These are phyloP conservation scores for Cartodere bifasciata DNA, from an alignment of 2,888 invertebrate genomes.

Conservation along the genomic window DNA sequence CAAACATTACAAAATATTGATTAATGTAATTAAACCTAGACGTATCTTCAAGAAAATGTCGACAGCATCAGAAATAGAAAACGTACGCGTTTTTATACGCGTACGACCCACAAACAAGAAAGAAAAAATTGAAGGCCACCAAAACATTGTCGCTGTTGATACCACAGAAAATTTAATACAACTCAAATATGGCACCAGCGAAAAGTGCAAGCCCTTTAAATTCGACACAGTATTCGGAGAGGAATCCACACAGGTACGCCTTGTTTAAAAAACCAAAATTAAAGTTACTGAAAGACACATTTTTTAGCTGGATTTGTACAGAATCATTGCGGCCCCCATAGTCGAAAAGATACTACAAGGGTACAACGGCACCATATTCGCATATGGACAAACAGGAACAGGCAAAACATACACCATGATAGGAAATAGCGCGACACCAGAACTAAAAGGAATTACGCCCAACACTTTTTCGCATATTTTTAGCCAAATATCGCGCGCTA, in stretches of 20 bases:
- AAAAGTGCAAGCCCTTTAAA: conserved; percentile 79
- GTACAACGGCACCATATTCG: conserved; percentile 90
- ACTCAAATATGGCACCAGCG: conserved; percentile 57
- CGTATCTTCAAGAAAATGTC: too few species aligned
- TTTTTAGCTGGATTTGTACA: conserved; percentile 80
- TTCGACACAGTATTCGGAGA: conserved; percentile 91
- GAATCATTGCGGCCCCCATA: conserved; percentile 90
- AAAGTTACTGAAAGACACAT: conserved; percentile 2
- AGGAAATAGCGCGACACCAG: conserved; percentile 75
- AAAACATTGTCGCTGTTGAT: conserved; percentile 66
- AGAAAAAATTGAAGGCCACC: conserved; percentile 61
- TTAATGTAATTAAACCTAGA: too few species aligned
- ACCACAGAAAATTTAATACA: conserved; percentile 63
- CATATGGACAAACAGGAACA: conserved; percentile 89
- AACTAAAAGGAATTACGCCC: conserved; percentile 91
- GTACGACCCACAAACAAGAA: conserved; percentile 84
- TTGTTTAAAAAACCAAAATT: conserved; percentile 6
- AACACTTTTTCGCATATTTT: conserved; percentile 99
- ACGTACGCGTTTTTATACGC: conserved; percentile 91
- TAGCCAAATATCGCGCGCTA: conserved; percentile 91
- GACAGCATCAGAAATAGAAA: conserved; percentile 53
- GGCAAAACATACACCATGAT: conserved; percentile 99
- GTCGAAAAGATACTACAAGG: conserved; percentile 93
- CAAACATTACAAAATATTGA: too few species aligned
- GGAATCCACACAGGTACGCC: conserved; percentile 64